Percentiles rank a stretch among this genome's conserved stretches.
Conservation (phyloP, 2,888 invertebrate species). For the Ptychoptera albimana region DNA sequence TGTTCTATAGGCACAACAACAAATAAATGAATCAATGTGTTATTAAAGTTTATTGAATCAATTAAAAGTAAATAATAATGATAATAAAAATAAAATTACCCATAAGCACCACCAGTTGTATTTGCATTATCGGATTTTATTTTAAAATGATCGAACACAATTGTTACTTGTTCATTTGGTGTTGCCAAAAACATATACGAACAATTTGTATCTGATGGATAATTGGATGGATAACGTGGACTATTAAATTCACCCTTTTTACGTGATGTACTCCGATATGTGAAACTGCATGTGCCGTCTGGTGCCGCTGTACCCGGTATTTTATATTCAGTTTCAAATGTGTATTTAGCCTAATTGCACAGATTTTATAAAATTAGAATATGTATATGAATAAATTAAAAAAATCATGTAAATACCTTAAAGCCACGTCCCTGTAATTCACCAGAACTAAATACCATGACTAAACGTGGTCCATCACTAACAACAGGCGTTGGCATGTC, state of each 20-base stretch:
- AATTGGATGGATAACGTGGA: conserved; percentile 90
- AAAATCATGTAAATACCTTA: conserved; percentile 35
- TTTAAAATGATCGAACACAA: conserved; percentile 85
- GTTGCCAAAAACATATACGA: conserved; percentile 79
- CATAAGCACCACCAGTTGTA: conserved; percentile 56
- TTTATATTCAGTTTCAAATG: conserved; percentile 61
- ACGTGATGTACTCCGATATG: conserved; percentile 73
- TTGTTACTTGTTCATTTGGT: conserved; percentile 76
- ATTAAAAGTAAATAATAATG: neutral
- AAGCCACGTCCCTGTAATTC: conserved; percentile 82
- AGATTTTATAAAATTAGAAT: neutral
- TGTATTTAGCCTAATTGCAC: conserved; percentile 29
- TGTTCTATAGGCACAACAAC: conserved; percentile 33
- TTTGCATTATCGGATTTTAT: conserved; percentile 69
- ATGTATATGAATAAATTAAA: neutral
- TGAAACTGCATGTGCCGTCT: conserved; percentile 80
- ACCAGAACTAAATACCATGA: conserved; percentile 90
- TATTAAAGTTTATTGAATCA: neutral
- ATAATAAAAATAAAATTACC: conserved; percentile 31
- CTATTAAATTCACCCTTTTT: conserved; percentile 90
- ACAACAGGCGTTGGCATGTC: conserved; percentile 62
- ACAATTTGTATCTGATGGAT: conserved; percentile 90
- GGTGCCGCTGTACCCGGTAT: conserved; percentile 90
- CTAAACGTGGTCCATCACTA: conserved; percentile 82
- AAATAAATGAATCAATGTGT: neutral